Evolutionary conservation across 2,888 invertebrate genomes (phyloP), one percentile per base, ranked within the genome.

Genomic region (Eurytoma adleriae): DNA sequence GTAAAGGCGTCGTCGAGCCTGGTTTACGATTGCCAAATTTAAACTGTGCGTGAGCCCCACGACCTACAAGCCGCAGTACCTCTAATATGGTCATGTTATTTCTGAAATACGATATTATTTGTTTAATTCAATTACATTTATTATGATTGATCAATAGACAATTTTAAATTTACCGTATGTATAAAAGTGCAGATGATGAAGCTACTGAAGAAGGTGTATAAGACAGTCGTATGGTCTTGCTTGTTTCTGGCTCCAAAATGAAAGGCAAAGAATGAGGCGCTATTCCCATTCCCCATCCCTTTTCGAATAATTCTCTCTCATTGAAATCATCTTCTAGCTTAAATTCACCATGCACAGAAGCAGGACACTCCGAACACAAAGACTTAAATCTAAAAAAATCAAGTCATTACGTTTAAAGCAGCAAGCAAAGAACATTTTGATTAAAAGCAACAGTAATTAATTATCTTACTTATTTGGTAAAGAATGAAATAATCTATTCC

Each of bases 31-130:
- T 97, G 27, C 95, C 97, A 86, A 98, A 95, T 87, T 96, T 96
- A 90, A 99, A 95, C 89, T 96, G 95, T 3, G 98, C 97, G 84
- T 94, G 92, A 0, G 96, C 97, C 18, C 98, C 97, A 87, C 95
- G 94, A 0, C 97, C 98, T 78, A 94, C 94, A 82, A 99, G 91
- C 87, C 95, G 94, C 40, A 98, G 92, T 2, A 95, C 94, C 91
- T 99, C 99, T 87, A 98, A 91, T 56, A 97, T 94, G 0, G 99
- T 99, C 87, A 99, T 92, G 91, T 99, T 99, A 91, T 99, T 99
- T 86, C 98, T 95, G 90, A 56, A 89, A 80, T 50, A 50, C 4
- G 69, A 68, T 20, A 27, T 69, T 30, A 40, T 13, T 27, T 24
- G 30, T 50, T 56, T 18, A 56, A 70, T 57, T 57, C 30, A 16